Base-by-base conservation (phyloP, 2,797 vertebrate genomes). In the Botia almorhae region DNA sequence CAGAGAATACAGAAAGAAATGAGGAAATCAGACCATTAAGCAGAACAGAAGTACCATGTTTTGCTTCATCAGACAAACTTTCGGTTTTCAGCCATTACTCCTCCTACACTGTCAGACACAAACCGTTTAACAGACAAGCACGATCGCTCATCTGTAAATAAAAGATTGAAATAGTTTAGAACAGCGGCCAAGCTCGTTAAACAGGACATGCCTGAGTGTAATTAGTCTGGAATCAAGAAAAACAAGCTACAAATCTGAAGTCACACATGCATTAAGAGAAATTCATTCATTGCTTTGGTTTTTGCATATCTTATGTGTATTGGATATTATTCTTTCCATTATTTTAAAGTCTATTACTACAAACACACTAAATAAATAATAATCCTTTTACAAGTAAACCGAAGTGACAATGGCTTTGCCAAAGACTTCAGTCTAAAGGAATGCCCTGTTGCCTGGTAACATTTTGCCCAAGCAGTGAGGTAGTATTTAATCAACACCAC, bases 401-500 rank as follows among this genome's bases (percentile, higher is more conserved):
- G 39, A 69, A 72, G 80, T 56, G 77, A 75, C 61, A 81, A 50
- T 60, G 36, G 56, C 68, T 81, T 17, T 74, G 8, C 56, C 46
- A 13, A 63, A 51, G 33, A 29, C 67, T 50, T 80, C 26, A 55
- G 71, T 67, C 81, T 72, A 77, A 74, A 73, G 80, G 83, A 88
- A 88, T 83, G 82, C 79, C 80, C 71, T 82, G 90, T 87, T 90
- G 89, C 90, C 86, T 76, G 75, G 89, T 85, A 89, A 91, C 89
- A 88, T 84, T 87, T 87, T 80, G 64, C 83, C 86, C 77, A 76
- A 72, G 74, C 81, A 83, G 39, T 68, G 81, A 81, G 58, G 19
- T 75, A 69, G 64, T 63, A 67, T 82, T 86, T 82, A 81, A 82
- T 75, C 67, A 78, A 36, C 33, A 61, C 69, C 53, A 74, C 67